Conservation (phyloP, 2,888 invertebrate genomes). For the Eurois occulta region DNA sequence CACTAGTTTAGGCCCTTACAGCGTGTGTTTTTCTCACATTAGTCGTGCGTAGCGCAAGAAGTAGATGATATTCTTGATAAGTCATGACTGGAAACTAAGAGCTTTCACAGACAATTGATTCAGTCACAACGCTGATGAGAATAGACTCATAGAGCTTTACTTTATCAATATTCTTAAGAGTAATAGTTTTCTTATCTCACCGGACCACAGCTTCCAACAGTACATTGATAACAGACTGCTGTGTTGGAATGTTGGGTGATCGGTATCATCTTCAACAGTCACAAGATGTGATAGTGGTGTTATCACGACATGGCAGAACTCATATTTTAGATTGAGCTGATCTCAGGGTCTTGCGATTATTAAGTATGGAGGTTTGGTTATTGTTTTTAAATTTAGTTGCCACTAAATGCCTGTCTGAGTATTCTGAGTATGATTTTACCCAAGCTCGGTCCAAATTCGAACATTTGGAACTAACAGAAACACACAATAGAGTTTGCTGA, state of each 20-base stretch:
- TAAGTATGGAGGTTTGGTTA: not conserved
- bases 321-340: not conserved
- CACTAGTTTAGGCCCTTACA: not conserved
- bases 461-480: not conserved
- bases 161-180: constrained; percentile 9
- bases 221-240: constrained; percentile 28
- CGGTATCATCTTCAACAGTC: not conserved
- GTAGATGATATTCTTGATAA: not conserved
- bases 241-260: constrained; percentile 5
- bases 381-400: not conserved
- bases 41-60: not conserved
- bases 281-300: not conserved
- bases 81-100: not conserved
- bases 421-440: not conserved
- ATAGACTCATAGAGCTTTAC: not conserved
- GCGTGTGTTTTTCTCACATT: not conserved
- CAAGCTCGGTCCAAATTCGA: not conserved
- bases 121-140: not conserved
- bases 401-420: not conserved
- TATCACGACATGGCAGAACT: not conserved
- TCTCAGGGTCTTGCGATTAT: not conserved
- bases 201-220: constrained; percentile 31
- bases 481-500: not conserved
- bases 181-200: constrained; percentile 24
- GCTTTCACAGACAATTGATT: not conserved